phyloP scores from a whole-genome alignment of 2,888 invertebrate genomes.

The Xestia c-nigrum region DNA sequence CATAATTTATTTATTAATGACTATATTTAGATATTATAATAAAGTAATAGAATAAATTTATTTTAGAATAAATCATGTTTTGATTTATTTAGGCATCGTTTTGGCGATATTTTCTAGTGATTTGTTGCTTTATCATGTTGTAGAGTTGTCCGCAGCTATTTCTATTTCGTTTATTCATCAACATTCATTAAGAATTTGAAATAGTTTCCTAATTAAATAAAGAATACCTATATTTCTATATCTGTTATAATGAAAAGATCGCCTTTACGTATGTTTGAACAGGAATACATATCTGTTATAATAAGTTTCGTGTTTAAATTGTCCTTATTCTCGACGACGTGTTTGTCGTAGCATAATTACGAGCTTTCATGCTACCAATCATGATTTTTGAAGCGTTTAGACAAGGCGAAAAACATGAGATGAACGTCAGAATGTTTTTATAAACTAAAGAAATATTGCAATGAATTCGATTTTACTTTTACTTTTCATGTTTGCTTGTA shows the following conservation, averaged over 20 bases:
- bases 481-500: not conserved
- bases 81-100: conserved; percentile 55
- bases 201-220: conserved; percentile 16
- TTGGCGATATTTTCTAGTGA: conserved; percentile 57
- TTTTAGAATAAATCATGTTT: conserved; percentile 62
- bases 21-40: conserved; percentile 62
- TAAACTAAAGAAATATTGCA: not conserved
- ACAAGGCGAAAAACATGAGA: conserved; percentile 4
- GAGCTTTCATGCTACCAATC: conserved; percentile 23
- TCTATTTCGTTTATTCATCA: conserved; percentile 31
- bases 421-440: not conserved
- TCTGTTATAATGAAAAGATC: conserved; percentile 64
- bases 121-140: conserved; percentile 25
- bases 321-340: conserved; percentile 70
- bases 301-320: conserved; percentile 82
- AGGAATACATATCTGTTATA: conserved; percentile 87
- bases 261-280: conserved; percentile 65
- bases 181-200: conserved; percentile 8
- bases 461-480: not conserved
- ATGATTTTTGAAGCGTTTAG: conserved; percentile 5
- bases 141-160: conserved; percentile 63
- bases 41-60: conserved; percentile 65
- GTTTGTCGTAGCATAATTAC: conserved; percentile 65
- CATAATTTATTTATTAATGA: conserved; percentile 66
- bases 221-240: conserved; percentile 42